phyloP scores from a whole-genome alignment of 2,113 vertebrate genomes.

The Alaudala cheleensis region DNA sequence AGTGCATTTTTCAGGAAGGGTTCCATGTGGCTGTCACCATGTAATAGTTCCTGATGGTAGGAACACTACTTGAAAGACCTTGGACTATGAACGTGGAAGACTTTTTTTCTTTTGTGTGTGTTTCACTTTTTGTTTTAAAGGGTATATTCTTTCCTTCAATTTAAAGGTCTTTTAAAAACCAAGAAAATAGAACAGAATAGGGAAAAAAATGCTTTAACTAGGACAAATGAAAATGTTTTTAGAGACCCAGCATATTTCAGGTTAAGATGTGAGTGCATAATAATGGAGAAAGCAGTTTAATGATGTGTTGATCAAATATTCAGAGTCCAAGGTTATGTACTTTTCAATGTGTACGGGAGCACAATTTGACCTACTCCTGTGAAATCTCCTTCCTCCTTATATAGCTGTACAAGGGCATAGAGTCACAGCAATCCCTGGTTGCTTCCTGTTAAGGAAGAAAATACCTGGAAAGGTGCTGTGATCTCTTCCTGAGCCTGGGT shows the following conservation, averaged over 20 bases:
- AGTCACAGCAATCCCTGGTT: not conserved
- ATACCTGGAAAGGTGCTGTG: not conserved
- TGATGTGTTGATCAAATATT: not conserved
- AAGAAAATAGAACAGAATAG: not conserved
- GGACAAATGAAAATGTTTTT: not conserved
- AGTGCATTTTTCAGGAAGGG: constrained; percentile 1
- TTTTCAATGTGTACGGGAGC: not conserved
- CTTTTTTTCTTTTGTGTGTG: not conserved
- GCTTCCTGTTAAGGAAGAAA: not conserved
- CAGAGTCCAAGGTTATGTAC: not conserved
- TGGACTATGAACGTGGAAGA: not conserved
- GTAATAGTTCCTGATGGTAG: not conserved
- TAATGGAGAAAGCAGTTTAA: not conserved
- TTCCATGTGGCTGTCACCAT: not conserved
- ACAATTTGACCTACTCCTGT: not conserved
- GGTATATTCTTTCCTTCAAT: not conserved
- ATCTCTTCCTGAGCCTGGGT: not conserved
- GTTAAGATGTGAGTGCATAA: not conserved
- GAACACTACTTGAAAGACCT: not conserved
- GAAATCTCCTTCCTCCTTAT: not conserved
- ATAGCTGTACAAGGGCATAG: not conserved
- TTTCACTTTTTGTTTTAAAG: constrained; percentile 14
- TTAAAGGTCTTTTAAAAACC: not conserved
- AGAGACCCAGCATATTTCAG: not conserved
- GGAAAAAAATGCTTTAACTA: not conserved